A percentile compares a stretch with the other conserved stretches of the same genome.
These are phyloP conservation scores for Echiichthys vipera DNA, from an alignment of 2,797 vertebrate genomes.

Conservation along the genomic window DNA sequence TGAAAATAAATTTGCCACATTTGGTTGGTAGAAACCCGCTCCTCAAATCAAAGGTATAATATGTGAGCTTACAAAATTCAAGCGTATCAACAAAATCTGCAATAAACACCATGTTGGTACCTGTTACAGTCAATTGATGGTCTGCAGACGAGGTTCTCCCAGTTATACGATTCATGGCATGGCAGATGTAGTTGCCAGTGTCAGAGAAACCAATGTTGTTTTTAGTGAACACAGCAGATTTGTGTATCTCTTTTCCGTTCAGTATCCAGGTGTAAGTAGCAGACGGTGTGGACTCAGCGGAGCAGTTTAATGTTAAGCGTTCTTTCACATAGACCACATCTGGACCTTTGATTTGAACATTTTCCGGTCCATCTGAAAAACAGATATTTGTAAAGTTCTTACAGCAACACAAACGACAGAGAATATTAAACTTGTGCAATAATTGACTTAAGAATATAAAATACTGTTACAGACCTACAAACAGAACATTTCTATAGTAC, in stretches of 20 bases:
- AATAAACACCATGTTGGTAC: conserved; percentile 25
- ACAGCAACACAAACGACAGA: background rate
- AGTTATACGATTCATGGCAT: conserved; percentile 46
- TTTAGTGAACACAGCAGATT: conserved; percentile 25
- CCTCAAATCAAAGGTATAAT: background rate
- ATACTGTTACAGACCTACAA: background rate
- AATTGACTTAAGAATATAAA: background rate
- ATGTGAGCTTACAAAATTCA: background rate
- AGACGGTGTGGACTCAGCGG: conserved; percentile 48
- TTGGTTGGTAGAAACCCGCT: no score
- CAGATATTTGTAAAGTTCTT: background rate
- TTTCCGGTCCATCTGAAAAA: conserved; percentile 75
- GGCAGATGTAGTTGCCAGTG: conserved; percentile 60
- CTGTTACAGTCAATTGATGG: conserved; percentile 41
- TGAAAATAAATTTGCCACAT: background rate
- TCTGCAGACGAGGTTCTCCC: background rate
- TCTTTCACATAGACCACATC: background rate
- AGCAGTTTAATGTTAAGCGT: conserved; percentile 49
- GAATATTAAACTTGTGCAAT: background rate
- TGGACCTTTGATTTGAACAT: conserved; percentile 52
- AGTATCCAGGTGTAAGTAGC: conserved; percentile 58
- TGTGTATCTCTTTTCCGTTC: conserved; percentile 23
- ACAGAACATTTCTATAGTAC: background rate
- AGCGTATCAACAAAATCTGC: background rate
- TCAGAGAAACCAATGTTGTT: background rate